Conservation (phyloP, 2,113 vertebrate species). For the Erythrocercus mccallii region DNA sequence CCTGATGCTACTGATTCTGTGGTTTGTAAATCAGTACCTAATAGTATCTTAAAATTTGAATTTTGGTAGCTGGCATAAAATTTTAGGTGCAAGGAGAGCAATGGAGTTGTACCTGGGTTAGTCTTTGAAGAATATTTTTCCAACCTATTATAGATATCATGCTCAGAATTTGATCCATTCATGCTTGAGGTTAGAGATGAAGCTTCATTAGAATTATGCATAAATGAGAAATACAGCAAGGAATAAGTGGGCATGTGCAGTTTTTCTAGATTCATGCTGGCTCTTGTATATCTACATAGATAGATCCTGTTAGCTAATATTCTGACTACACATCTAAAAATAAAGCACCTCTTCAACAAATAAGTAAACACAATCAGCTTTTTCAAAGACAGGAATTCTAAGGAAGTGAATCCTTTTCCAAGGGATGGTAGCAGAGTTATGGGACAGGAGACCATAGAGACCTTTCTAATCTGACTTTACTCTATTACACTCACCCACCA, state of each 20-base stretch:
- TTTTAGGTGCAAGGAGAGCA: background rate
- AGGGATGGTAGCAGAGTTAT: background rate
- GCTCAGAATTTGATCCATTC: background rate
- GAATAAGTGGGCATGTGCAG: background rate
- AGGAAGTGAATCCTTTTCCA: background rate
- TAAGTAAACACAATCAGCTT: background rate
- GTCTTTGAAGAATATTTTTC: background rate
- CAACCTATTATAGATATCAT: background rate
- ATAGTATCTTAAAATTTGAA: background rate
- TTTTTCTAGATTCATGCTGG: background rate
- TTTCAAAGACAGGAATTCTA: background rate
- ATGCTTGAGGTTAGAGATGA: background rate
- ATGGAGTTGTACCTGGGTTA: background rate
- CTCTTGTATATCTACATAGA: background rate
- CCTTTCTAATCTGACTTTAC: background rate
- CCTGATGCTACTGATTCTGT: background rate
- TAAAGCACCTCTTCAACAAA: background rate
- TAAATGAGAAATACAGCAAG: background rate
- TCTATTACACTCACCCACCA: fast-evolving
- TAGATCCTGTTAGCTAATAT: background rate
- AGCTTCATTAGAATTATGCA: background rate
- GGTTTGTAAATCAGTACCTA: background rate
- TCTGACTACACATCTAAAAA: background rate
- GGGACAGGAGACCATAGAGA: background rate
- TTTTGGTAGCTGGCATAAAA: background rate